Percentiles rank a stretch among this genome's conserved stretches.
These are phyloP conservation scores for Escarpia spicata DNA, from an alignment of 2,888 invertebrate species.

Conservation along the genomic window DNA sequence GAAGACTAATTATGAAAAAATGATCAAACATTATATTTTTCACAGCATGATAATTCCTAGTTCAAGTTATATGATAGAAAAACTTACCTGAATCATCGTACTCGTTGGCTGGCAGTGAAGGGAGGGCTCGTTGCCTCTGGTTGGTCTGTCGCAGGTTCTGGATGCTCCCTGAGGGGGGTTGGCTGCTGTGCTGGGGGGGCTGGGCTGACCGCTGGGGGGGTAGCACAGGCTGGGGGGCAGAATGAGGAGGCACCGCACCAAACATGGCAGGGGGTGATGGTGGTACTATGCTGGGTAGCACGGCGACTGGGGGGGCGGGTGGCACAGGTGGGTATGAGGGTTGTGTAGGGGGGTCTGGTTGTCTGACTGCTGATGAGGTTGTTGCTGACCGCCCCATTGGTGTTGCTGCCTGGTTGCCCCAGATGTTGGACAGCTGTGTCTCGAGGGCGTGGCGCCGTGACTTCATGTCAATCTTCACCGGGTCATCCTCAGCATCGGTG, in stretches of 20 bases:
- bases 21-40: background rate
- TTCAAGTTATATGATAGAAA: background rate
- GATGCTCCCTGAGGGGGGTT: background rate
- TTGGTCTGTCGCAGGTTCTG: background rate
- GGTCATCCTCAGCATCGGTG: constrained; percentile 13
- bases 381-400: constrained; percentile 33
- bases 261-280: constrained; percentile 39
- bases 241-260: background rate
- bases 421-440: constrained; percentile 29
- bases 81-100: background rate
- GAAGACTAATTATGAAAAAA: background rate
- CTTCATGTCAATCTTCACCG: constrained; percentile 35
- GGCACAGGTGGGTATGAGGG: constrained; percentile 35
- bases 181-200: background rate
- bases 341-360: background rate
- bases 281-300: constrained; percentile 42
- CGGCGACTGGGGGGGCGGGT: constrained; percentile 35
- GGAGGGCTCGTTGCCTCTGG: background rate
- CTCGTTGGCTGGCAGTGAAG: background rate
- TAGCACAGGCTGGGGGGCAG: background rate
- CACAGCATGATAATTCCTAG: background rate
- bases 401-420: constrained; percentile 34
- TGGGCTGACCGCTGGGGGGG: background rate
- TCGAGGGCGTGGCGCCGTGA: constrained; percentile 29
- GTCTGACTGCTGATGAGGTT: constrained; percentile 6